These are phyloP conservation scores for Zaprionus capensis DNA, from an alignment of 1,140 invertebrate species.

Conservation along the genomic window DNA sequence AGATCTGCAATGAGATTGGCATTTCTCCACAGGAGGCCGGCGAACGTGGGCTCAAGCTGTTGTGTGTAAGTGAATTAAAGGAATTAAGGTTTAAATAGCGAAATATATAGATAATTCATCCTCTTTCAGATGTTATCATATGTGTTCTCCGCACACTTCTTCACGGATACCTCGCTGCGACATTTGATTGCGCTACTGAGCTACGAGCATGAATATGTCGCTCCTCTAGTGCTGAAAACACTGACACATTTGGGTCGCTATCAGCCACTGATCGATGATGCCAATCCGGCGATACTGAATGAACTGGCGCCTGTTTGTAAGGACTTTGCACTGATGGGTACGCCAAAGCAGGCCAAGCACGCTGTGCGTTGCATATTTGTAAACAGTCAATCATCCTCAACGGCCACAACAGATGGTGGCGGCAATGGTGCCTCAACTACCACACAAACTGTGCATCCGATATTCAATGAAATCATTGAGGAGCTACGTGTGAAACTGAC, in stretches of 20 bases:
- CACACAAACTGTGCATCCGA: conserved; percentile 88
- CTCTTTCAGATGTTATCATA: conserved; percentile 88
- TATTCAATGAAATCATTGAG: conserved; percentile 95
- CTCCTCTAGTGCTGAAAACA: conserved; percentile 92
- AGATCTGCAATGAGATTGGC: conserved; percentile 88
- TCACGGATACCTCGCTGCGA: conserved; percentile 92
- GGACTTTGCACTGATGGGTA: conserved; percentile 93
- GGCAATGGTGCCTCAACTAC: conserved; percentile 63
- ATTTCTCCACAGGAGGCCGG: conserved; percentile 92
- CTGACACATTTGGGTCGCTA: conserved; percentile 95
- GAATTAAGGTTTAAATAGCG: neutral
- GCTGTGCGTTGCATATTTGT: conserved; percentile 96
- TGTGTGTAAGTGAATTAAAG: conserved; percentile 86
- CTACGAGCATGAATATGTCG: conserved; percentile 92
- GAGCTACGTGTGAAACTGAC: conserved; percentile 90
- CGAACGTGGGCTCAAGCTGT: conserved; percentile 91
- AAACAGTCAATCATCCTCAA: conserved; percentile 85
- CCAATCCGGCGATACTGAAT: conserved; percentile 85
- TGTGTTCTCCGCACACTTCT: conserved; percentile 96
- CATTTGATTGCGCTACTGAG: conserved; percentile 91
- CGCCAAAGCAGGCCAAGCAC: conserved; percentile 98
- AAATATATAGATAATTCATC: neutral
- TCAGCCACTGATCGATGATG: conserved; percentile 89
- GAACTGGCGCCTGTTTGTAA: conserved; percentile 93
- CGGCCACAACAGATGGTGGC: conserved; percentile 50